Evolutionary conservation across 2,797 vertebrate species (phyloP).

Genomic region (Rhodeus uyekii): DNA sequence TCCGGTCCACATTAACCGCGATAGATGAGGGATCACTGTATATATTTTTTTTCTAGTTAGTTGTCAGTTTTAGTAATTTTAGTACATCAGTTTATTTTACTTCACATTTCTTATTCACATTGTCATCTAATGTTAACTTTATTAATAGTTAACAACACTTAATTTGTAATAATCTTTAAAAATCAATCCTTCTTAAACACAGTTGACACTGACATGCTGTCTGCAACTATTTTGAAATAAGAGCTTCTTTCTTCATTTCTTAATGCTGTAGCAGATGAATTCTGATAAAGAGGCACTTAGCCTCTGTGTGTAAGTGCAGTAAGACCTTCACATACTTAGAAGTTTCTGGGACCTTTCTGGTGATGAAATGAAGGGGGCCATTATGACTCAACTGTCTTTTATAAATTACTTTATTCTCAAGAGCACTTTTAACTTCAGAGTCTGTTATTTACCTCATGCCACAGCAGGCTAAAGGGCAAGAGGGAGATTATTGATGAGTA

Average conservation of each 20-base stretch:
- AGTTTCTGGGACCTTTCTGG: conserved; percentile 39
- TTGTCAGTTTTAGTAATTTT: too few species aligned
- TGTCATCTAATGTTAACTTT: too few species aligned
- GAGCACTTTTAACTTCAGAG: conserved; percentile 43
- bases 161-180: too few species aligned
- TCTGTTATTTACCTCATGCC: conserved; percentile 25
- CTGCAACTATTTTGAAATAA: neutral
- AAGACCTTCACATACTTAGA: conserved; percentile 41
- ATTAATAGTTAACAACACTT: too few species aligned
- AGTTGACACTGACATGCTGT: neutral
- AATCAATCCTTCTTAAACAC: neutral
- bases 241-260: conserved; percentile 3
- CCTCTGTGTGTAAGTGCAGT: conserved; percentile 28
- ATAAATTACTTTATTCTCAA: conserved; percentile 45
- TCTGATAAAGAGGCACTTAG: conserved; percentile 48
- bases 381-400: conserved; percentile 37
- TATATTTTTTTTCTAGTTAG: too few species aligned
- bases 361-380: conserved; percentile 40
- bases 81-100: too few species aligned
- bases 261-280: neutral
- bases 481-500: conserved; percentile 22
- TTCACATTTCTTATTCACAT: too few species aligned
- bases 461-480: conserved; percentile 34
- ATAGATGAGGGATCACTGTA: too few species aligned
- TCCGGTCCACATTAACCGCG: too few species aligned